These are phyloP conservation scores for Petrophora chlorosata DNA, from an alignment of 2,888 invertebrate genomes.

Conservation along the genomic window DNA sequence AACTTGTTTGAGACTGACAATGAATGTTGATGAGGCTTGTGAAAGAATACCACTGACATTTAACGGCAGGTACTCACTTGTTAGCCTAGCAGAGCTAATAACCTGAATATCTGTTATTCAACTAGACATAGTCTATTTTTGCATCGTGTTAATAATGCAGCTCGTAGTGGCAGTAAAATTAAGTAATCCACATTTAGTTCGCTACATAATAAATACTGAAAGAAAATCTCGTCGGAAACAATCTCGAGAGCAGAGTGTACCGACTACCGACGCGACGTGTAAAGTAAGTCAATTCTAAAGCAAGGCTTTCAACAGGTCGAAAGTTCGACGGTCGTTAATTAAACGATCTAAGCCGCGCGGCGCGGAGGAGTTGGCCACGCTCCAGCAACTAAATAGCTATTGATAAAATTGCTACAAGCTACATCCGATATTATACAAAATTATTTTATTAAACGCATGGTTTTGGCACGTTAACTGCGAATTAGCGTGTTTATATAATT, in stretches of 20 bases:
- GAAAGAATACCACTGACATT: constrained; percentile 12
- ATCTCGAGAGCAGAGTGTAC: constrained; percentile 47
- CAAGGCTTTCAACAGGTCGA: constrained; percentile 80
- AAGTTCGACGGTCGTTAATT: constrained; percentile 82
- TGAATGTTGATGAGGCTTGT: constrained; percentile 11
- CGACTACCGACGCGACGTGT: too few relatives aligned
- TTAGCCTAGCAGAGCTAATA: constrained; percentile 10
- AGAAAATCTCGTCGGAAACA: constrained; percentile 55
- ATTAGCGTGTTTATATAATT: constrained; percentile 64
- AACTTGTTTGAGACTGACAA: constrained; percentile 14
- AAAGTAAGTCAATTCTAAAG: constrained; percentile 70
- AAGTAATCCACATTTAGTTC: constrained; percentile 3
- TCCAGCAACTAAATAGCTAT: constrained; percentile 65
- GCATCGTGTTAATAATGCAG: too few relatives aligned
- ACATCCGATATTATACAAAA: constrained; percentile 57
- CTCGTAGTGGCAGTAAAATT: too few relatives aligned
- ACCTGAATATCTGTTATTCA: constrained; percentile 1
- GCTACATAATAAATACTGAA: constrained; percentile 34
- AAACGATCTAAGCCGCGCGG: constrained; percentile 77
- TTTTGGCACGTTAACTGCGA: constrained; percentile 50
- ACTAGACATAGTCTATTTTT: too few relatives aligned
- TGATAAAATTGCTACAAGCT: constrained; percentile 76
- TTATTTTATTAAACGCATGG: constrained; percentile 56
- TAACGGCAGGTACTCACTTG: constrained; percentile 9
- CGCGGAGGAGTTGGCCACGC: constrained; percentile 67